Base-by-base conservation (phyloP, 1,140 invertebrate species). In the Drosophila repleta region DNA sequence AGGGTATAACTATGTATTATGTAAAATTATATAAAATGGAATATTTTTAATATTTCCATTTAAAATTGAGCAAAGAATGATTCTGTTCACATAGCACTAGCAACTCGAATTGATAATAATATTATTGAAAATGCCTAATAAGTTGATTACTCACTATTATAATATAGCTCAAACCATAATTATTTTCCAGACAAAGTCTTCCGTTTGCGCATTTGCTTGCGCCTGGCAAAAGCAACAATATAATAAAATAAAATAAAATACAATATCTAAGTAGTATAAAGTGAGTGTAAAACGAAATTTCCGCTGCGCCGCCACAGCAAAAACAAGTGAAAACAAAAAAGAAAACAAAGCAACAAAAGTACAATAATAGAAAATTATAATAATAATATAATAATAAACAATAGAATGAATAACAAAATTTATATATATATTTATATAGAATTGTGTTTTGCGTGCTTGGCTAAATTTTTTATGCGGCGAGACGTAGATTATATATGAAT, bases 241-340 rank as follows among this genome's bases (percentile, higher is more conserved):
- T 79, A 87, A 82, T 87, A 87, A 82, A 81, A 81, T 75, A 52
- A 80, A 81, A 75, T 87, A 87, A 82, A 81, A 81, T 75, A 52
- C 77, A 81, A 75, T 65, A 65, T 66, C n/a, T 15, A 43, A 43
- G n/a, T 17, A 43, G n/a, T 43, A 57, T 49, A 43, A 29, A 51
- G 61, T 60, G 77, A 71, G 66, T 81, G 48, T 87, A 66, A 75
- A 85, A 81, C 63, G 66, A 77, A 87, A 77, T 85, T 87, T 85
- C 69, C 69, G 77, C 64, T 81, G 66, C 45, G 56, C 48, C 41
- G 62, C 45, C 65, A 65, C 81, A 84, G 68, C 64, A 67, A 52
- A 56, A 66, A 69, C 56, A 71, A 60, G 41, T 53, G 52, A 62
- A 78, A 76, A 76, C 63, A 61, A 68, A 70, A 41, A 15, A 41